Base-by-base conservation (phyloP, 2,888 invertebrate species). In the Drosophila greeni region DNA sequence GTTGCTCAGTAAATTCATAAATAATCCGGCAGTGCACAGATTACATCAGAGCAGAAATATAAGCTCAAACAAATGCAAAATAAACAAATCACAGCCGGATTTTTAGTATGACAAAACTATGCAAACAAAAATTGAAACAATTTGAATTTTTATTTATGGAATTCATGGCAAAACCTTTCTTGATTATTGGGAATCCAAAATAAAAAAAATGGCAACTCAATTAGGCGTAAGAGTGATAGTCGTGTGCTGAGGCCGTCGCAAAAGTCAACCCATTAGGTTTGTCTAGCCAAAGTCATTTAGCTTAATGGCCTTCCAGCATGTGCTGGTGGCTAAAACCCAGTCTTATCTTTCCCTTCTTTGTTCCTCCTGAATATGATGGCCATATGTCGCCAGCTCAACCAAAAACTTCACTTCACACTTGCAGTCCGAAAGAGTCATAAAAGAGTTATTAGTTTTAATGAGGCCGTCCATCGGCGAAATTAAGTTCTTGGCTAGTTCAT, bases 401-500 rank as follows among this genome's bases (percentile, higher is more conserved):
- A 45, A 49, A 53, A 72, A 59, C 52, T 69, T 40, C 49, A 37
- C 18, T 31, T 47, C 72, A 68, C 53, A 51, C 43, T 45, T 40
- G 9, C 40, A 18, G 53, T 42, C n/a, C 39, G 23, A 55, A 62
- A 66, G 71, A 71, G 71, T 55, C 67, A 62, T 75, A 75, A 76
- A 73, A 67, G 59, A 70, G 73, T 73, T 74, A 67, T 74, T 73
- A 73, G 65, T 66, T 75, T 73, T 65, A 71, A 73, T 62, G 67
- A 55, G 60, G 18, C 29, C 55, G 33, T 53, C 47, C 37, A 16
- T 24, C 39, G 24, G 26, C 31, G 58, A 23, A 57, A 47, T 16
- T 45, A 16, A 40, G 47, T 39, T 42, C 37, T 57, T 57, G 34
- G n/a, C 20, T 34, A 11, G n/a, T 51, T 33, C 36, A 33, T 29